Conservation (phyloP, 2,888 invertebrate species). For the Cataglyphis rosenhaueri region DNA sequence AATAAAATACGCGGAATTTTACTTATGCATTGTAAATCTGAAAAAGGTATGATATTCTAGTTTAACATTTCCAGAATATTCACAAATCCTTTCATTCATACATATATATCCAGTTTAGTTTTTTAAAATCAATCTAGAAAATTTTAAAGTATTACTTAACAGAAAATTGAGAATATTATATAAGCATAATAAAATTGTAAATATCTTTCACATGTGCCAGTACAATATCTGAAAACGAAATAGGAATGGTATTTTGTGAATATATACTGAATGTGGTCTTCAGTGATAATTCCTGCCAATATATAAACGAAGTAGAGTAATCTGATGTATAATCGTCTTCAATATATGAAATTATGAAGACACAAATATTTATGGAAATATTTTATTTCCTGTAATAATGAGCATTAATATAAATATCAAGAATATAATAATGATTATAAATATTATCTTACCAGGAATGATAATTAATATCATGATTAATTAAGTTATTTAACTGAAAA, state of each 20-base stretch:
- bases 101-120: conserved; percentile 4
- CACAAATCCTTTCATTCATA: not conserved
- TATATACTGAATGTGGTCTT: conserved; percentile 58
- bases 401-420: conserved; percentile 36
- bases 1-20: not conserved
- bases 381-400: conserved; percentile 57
- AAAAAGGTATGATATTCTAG: conserved; percentile 46
- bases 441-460: conserved; percentile 24
- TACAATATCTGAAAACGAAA: conserved; percentile 39
- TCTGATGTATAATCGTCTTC: conserved; percentile 56
- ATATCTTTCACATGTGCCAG: conserved; percentile 39
- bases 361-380: conserved; percentile 62
- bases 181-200: conserved; percentile 57
- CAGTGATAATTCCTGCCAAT: conserved; percentile 69
- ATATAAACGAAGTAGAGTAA: conserved; percentile 59
- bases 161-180: not conserved
- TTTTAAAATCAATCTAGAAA: not conserved
- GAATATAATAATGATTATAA: not conserved
- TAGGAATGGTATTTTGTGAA: conserved; percentile 62
- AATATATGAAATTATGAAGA: conserved; percentile 22
- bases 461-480: conserved; percentile 49
- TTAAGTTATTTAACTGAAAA: conserved; percentile 23
- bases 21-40: conserved; percentile 16
- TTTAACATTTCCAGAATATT: conserved; percentile 31
- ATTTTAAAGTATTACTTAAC: not conserved